A percentile compares a stretch with the other conserved stretches of the same genome.
Conservation (phyloP, 2,797 vertebrate genomes). For the Danio jaintianensis region DNA sequence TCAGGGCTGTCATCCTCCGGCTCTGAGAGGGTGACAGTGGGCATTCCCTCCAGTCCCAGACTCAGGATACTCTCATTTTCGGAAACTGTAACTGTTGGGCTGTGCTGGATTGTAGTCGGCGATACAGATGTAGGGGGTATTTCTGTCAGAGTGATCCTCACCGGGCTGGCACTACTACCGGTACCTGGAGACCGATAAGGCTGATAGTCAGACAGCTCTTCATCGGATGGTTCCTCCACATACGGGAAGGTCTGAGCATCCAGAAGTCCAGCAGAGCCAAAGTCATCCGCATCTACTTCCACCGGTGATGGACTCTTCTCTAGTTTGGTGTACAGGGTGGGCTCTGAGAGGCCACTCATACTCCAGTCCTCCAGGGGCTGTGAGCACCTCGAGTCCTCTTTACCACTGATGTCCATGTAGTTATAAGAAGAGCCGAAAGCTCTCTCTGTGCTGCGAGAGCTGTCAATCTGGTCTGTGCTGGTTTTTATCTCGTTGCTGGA, state of each 20-base stretch:
- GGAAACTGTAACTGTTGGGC: slow-evolving; percentile 68
- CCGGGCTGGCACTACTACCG: slow-evolving; percentile 78
- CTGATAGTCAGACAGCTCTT: slow-evolving; percentile 82
- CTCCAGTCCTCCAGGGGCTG: slow-evolving; percentile 54
- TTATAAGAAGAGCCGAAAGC: slow-evolving; percentile 84
- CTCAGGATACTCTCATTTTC: slow-evolving; percentile 86
- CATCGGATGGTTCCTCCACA: slow-evolving; percentile 85
- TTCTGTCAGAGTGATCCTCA: slow-evolving; percentile 91
- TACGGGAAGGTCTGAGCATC: slow-evolving; percentile 85
- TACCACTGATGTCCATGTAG: slow-evolving; percentile 95
- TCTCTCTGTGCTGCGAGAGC: slow-evolving; percentile 85
- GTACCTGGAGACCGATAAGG: slow-evolving; percentile 75
- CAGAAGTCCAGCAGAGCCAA: slow-evolving; percentile 75
- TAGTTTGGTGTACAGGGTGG: slow-evolving; percentile 64
- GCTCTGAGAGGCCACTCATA: slow-evolving; percentile 29
- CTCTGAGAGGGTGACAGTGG: slow-evolving; percentile 93
- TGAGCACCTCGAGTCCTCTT: slow-evolving; percentile 76
- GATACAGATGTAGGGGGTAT: slow-evolving; percentile 71
- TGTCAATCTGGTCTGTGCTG: slow-evolving; percentile 74
- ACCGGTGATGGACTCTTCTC: slow-evolving; percentile 74
- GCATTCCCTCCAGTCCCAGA: slow-evolving; percentile 88
- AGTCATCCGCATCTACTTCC: slow-evolving; percentile 77
- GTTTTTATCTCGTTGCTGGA: slow-evolving; percentile 89
- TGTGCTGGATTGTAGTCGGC: slow-evolving; percentile 53
- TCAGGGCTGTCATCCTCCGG: slow-evolving; percentile 95